Evolutionary conservation across 2,113 vertebrate species (phyloP).

Genomic region (Thomomys bottae): DNA sequence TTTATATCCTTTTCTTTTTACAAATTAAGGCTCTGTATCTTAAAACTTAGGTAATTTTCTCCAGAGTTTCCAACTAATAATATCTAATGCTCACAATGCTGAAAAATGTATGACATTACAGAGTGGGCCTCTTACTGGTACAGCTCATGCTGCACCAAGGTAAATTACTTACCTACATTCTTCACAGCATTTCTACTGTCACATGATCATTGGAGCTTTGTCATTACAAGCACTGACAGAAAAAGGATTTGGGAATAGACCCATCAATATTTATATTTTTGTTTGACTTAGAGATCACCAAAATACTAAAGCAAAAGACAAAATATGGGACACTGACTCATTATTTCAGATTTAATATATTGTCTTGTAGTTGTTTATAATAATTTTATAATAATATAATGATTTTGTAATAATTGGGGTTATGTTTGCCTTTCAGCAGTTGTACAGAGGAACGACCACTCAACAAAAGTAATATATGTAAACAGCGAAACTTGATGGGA

Average conservation of each 20-base stretch:
- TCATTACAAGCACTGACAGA: not conserved
- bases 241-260: not conserved
- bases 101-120: not conserved
- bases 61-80: not conserved
- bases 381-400: no score
- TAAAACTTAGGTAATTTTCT: constrained; percentile 10
- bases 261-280: not conserved
- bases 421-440: no score
- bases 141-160: not conserved
- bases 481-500: no score
- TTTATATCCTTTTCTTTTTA: not conserved
- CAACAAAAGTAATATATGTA: no score
- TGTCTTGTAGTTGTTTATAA: no score
- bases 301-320: not conserved
- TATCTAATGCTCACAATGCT: not conserved
- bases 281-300: not conserved
- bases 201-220: not conserved
- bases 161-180: not conserved
- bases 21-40: not conserved
- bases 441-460: no score
- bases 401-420: no score
- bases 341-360: not conserved
- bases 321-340: not conserved
- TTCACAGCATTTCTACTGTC: not conserved
- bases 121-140: not conserved